These are phyloP conservation scores for Odontomyia ornata DNA, from an alignment of 2,888 invertebrate species.

Conservation along the genomic window DNA sequence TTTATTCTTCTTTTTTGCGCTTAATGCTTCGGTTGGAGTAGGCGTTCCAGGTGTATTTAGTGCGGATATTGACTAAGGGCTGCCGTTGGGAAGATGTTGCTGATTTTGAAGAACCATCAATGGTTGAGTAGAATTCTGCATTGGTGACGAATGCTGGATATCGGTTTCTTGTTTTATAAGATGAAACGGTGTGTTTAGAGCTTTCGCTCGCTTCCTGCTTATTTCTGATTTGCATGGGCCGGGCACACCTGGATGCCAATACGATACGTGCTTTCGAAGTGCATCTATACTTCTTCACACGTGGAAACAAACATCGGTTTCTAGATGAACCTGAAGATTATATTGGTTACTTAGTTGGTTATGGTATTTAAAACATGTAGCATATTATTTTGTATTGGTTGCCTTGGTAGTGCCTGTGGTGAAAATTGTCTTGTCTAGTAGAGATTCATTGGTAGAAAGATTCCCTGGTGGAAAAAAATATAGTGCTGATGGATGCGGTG, in stretches of 20 bases:
- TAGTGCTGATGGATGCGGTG: conserved; percentile 53
- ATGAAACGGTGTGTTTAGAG: conserved; percentile 53
- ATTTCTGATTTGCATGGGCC: conserved; percentile 64
- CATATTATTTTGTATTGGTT: conserved; percentile 68
- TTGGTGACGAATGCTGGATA: conserved; percentile 49
- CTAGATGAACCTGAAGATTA: too few relatives aligned
- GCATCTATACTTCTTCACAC: too few relatives aligned
- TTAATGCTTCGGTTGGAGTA: conserved; percentile 37
- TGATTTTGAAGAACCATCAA: conserved; percentile 63
- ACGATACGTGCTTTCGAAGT: too few relatives aligned
- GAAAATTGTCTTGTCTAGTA: conserved; percentile 52
- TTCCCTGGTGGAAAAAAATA: conserved; percentile 51
- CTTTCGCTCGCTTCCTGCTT: conserved; percentile 63
- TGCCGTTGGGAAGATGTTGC: conserved; percentile 59
- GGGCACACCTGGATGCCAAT: conserved; percentile 65
- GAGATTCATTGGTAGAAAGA: too few relatives aligned
- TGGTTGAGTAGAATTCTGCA: too few relatives aligned
- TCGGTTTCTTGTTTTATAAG: conserved; percentile 46
- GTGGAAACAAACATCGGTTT: too few relatives aligned
- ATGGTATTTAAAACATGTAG: conserved; percentile 84
- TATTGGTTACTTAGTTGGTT: conserved; percentile 90
- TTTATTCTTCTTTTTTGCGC: conserved; percentile 45
- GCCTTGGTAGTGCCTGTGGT: conserved; percentile 55
- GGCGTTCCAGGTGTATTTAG: conserved; percentile 44
- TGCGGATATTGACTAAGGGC: too few relatives aligned